Conservation (phyloP, 2,888 invertebrate genomes). For the Ceratothoa steindachneri region DNA sequence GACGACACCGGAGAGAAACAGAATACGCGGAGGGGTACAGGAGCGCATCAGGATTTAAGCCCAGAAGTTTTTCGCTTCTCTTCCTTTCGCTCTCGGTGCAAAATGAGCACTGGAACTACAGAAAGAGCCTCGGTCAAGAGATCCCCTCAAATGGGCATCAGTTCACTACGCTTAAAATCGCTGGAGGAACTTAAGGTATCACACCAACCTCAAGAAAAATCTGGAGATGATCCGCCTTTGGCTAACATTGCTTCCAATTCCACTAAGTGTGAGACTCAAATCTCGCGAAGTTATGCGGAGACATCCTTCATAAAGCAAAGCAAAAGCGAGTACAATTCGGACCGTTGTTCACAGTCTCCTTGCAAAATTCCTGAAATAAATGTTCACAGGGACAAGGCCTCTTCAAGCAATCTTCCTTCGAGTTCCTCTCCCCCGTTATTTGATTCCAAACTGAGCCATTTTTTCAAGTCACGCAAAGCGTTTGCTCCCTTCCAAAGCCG, state of each 20-base stretch:
- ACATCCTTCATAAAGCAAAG: neutral
- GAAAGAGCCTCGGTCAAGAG: neutral
- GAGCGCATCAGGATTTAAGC: neutral
- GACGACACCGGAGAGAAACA: constrained; percentile 7
- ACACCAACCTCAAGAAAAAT: neutral
- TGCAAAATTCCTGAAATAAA: neutral
- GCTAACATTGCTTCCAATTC: neutral
- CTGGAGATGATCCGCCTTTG: neutral
- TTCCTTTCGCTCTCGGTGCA: neutral
- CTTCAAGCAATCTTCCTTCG: neutral
- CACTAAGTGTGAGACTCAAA: neutral
- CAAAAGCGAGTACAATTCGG: neutral
- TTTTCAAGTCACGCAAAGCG: neutral
- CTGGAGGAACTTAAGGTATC: neutral
- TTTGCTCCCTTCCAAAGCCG: neutral
- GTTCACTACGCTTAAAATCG: neutral
- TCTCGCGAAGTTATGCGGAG: neutral
- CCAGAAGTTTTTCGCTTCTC: neutral
- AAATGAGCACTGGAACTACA: neutral
- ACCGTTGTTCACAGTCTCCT: neutral
- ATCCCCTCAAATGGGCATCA: constrained; percentile 21
- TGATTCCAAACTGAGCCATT: neutral
- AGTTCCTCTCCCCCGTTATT: neutral
- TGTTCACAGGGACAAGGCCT: neutral
- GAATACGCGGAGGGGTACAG: neutral